These are phyloP conservation scores for Halisarca cf. caerulea DNA, from an alignment of 37 sponge, comb jelly and placozoan genomes.

Conservation along the genomic window DNA sequence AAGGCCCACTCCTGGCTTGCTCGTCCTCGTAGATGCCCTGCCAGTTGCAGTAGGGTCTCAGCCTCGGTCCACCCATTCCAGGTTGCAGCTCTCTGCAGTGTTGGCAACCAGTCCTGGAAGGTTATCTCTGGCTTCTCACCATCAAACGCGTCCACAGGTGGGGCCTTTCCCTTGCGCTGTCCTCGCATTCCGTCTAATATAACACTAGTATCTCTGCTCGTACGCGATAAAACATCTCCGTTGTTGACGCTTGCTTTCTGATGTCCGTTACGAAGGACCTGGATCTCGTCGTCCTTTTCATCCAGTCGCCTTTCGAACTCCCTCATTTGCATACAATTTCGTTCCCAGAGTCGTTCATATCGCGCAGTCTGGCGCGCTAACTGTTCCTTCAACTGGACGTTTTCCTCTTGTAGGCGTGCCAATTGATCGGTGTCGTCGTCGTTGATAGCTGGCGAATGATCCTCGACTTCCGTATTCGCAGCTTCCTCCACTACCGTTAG, in stretches of 20 bases:
- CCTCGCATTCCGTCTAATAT: not conserved
- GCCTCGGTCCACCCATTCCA: conserved; percentile 63
- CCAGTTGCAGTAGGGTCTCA: conserved; percentile 43
- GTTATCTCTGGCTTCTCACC: conserved; percentile 36
- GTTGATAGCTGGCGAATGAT: not conserved
- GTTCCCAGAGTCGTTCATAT: not conserved
- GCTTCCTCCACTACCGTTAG: no score
- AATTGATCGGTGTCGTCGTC: not conserved
- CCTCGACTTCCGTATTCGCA: not conserved
- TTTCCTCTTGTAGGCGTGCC: not conserved
- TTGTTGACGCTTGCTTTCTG: no score
- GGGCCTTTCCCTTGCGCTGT: conserved; percentile 39
- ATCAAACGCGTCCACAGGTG: conserved; percentile 43
- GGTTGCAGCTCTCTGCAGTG: conserved; percentile 32
- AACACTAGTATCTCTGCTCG: not conserved
- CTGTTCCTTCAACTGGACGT: no score
- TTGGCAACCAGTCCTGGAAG: conserved; percentile 47
- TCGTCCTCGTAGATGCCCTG: conserved; percentile 42
- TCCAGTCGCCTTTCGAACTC: not conserved
- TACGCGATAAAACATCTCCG: no score
- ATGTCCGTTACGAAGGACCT: not conserved
- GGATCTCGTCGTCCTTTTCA: conserved; percentile 13
- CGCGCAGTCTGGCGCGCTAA: not conserved
- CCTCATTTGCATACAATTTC: not conserved
- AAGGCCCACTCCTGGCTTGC: conserved; percentile 37